Evolutionary conservation across 92 coral and sea anemone species (phyloP).

Genomic region (Parazoanthus atlanticus): DNA sequence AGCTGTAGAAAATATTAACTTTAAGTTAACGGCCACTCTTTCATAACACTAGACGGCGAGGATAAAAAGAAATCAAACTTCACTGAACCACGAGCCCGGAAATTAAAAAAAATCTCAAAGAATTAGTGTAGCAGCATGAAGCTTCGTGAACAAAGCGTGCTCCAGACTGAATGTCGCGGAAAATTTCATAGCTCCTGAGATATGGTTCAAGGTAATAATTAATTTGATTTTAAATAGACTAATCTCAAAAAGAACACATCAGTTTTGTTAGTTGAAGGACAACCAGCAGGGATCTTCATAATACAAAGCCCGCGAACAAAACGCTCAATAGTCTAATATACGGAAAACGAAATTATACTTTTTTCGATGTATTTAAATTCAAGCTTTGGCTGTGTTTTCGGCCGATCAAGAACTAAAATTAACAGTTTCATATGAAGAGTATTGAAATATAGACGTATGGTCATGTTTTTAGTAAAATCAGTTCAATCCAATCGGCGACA

Average conservation of each 20-base stretch:
- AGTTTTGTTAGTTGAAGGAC: background rate
- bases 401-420: background rate
- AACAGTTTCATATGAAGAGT: too few relatives aligned
- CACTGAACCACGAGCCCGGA: slow-evolving; percentile 22
- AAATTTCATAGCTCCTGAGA: background rate
- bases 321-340: background rate
- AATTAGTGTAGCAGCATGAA: slow-evolving; percentile 5
- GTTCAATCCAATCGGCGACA: background rate
- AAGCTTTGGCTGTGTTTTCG: background rate
- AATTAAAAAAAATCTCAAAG: slow-evolving; percentile 14
- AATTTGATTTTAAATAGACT: slow-evolving; percentile 40
- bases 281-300: background rate
- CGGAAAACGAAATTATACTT: background rate
- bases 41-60: background rate
- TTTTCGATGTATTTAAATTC: too few relatives aligned
- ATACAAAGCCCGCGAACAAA: background rate
- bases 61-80: slow-evolving; percentile 6
- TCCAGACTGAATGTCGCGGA: background rate
- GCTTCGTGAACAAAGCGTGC: background rate
- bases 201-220: slow-evolving; percentile 7
- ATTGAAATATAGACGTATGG: background rate
- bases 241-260: background rate
- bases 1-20: slow-evolving; percentile 6
- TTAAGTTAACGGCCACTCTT: background rate
- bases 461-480: background rate